Base-by-base conservation (phyloP, 2,113 vertebrate species). In the Coreoperca whiteheadi region DNA sequence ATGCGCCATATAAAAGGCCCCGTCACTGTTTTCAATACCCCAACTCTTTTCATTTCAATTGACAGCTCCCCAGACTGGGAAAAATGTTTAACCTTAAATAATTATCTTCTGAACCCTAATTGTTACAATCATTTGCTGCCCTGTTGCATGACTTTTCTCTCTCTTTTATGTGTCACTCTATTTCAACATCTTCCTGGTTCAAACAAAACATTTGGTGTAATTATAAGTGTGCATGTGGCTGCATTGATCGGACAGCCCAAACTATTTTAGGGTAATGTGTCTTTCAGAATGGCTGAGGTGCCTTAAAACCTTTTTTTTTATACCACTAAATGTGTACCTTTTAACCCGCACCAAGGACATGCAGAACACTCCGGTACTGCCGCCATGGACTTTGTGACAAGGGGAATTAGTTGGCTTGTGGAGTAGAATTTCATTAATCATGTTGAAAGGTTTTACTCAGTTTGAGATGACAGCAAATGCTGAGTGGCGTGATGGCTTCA, bases 71-170 rank as follows among this genome's bases (percentile, higher is more conserved):
- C 78, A 90, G 82, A 75, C 75, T 69, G 79, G 81, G 86, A 65
- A 92, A 89, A 92, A 79, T 87, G 83, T 93, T 95, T 95, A 94
- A 95, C 94, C 93, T 93, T 74, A 73, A 84, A 90, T 94, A 90
- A 95, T 95, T 93, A 92, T 85, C 72, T 79, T 86, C 63, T 93
- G 93, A 95, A 94, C 93, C 71, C 88, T 87, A 78, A 63, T 54
- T 79, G 80, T 78, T 85, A 71, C 60, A 85, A 92, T 88, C 86
- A 77, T 84, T 88, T 61, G 57, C 84, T 84, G 76, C 65, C 69
- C 65, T 81, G 59, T 90, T 77, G 50, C 78, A 43, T 71, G 80
- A 76, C 84, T 69, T 81, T 81, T 75, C 25, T 73, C 72, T 60
- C 66, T 81, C 74, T 88, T 83, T 80, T 48, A 85, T 90, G 85